phyloP scores from a whole-genome alignment of 2,113 vertebrate genomes.

The Syrmaticus mikado region DNA sequence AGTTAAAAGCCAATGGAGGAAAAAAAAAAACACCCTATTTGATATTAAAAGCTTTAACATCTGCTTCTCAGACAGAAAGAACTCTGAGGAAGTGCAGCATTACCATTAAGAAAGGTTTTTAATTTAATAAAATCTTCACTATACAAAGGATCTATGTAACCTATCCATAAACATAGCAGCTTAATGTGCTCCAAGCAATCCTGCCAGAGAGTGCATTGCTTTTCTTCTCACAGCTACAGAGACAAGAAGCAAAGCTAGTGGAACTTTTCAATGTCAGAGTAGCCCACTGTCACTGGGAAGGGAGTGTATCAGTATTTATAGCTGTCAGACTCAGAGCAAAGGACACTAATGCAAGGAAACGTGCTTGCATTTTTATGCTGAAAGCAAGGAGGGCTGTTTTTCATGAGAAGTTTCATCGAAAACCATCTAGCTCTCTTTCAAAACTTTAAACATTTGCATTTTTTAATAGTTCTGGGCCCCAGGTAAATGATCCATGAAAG shows the following conservation, averaged over 20 bases:
- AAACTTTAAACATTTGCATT: background rate
- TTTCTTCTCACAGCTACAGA: background rate
- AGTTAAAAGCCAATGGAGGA: background rate
- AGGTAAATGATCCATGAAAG: background rate
- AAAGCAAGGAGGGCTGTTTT: background rate
- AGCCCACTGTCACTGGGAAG: background rate
- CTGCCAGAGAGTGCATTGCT: fast-evolving
- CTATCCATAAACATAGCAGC: background rate
- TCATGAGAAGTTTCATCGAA: background rate
- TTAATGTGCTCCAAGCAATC: background rate
- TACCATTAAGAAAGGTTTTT: background rate
- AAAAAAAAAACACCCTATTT: fast-evolving
- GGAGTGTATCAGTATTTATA: background rate
- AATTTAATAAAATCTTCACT: background rate
- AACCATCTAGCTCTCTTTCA: background rate
- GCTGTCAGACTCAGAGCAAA: background rate
- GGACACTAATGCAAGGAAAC: background rate
- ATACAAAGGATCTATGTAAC: background rate
- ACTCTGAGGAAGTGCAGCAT: background rate
- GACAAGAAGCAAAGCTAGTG: background rate
- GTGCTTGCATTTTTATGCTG: fast-evolving
- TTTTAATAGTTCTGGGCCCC: background rate
- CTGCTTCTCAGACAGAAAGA: background rate
- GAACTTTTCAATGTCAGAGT: background rate
- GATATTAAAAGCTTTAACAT: background rate